Base-by-base conservation (phyloP, 37 sponge, comb jelly and placozoan genomes). In the Halichondria panicea region DNA sequence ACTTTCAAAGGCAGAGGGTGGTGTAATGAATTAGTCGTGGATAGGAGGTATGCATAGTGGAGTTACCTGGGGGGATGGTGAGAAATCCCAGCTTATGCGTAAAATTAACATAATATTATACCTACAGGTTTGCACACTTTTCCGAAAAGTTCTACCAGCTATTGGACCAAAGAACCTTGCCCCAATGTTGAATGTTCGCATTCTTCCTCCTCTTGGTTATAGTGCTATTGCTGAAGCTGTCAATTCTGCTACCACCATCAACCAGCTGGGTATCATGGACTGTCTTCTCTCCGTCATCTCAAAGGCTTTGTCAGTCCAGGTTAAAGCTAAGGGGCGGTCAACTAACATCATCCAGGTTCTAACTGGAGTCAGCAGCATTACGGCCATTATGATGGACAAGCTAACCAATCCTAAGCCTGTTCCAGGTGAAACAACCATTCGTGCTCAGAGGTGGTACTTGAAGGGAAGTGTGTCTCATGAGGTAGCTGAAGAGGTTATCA, bases 121-220 rank as follows among this genome's bases (percentile, higher is more conserved):
- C 52, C 56, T 34, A 48, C 24, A 72, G 82, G 88, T 91, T 0
- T 74, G 91, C 54, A 46, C 93, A n/a, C 81, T 98, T 13, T 55
- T 98, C 24, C 75, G 84, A 19, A 73, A 79, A 33, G 72, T 98
- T 24, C 78, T 94, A 18, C 85, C 96, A 12, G 80, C 78, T 28
- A 82, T 94, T 7, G 81, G 84, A 34, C 93, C 99, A 27, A 84
- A 87, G 68, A 87, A 87, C 50, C 79, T 98, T n/a, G 93, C 88
- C 15, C 55, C 80, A 8, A 88, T 87, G 52, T 53, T 92, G 34
- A 78, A 74, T 1, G 80, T 92, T 25, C 63, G 75, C 5, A 46
- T 84, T 58, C 87, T 96, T 3, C 96, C 96, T 28, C 89, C 89
- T 3, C 57, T 87, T 21, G 94, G 91, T 52, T 94, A 90, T 73